Evolutionary conservation across 1,140 invertebrate genomes (phyloP).

Genomic region (Trichoplusia ni): DNA sequence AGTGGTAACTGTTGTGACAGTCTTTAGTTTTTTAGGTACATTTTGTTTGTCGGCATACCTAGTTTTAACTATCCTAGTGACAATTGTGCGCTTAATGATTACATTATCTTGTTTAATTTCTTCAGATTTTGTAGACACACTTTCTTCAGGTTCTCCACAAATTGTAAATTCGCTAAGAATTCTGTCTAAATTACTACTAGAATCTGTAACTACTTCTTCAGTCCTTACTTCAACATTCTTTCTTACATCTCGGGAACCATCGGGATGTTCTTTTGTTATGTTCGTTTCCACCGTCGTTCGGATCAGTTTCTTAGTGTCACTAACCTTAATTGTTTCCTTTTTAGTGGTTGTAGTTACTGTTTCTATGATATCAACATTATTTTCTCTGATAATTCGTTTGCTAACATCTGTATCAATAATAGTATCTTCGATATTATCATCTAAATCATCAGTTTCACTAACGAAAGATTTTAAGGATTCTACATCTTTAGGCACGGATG

Average conservation of each 20-base stretch:
- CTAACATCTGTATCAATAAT: slow-evolving; percentile 77
- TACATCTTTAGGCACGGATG: slow-evolving; percentile 38
- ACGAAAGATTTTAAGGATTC: slow-evolving; percentile 46
- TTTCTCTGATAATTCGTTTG: slow-evolving; percentile 73
- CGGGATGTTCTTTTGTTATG: slow-evolving; percentile 71
- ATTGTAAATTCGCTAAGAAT: slow-evolving; percentile 54
- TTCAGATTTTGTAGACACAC: slow-evolving; percentile 57
- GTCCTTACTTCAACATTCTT: slow-evolving; percentile 77
- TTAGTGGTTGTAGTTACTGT: slow-evolving; percentile 77
- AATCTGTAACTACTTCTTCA: slow-evolving; percentile 61
- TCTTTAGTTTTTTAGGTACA: slow-evolving; percentile 70
- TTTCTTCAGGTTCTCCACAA: slow-evolving; percentile 66
- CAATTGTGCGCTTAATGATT: slow-evolving; percentile 62
- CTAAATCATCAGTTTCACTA: slow-evolving; percentile 59
- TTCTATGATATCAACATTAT: slow-evolving; percentile 73
- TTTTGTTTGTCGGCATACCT: slow-evolving; percentile 65
- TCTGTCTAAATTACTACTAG: slow-evolving; percentile 62
- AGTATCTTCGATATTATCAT: slow-evolving; percentile 73
- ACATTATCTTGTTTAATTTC: slow-evolving; percentile 61
- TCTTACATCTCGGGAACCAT: slow-evolving; percentile 71
- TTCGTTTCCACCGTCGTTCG: slow-evolving; percentile 77
- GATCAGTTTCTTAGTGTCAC: slow-evolving; percentile 66
- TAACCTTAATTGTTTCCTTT: slow-evolving; percentile 70
- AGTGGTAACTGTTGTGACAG: slow-evolving; percentile 64
- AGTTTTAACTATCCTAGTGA: slow-evolving; percentile 66